phyloP scores from a whole-genome alignment of 2,797 vertebrate genomes.

The Gymnoscopelus braueri region DNA sequence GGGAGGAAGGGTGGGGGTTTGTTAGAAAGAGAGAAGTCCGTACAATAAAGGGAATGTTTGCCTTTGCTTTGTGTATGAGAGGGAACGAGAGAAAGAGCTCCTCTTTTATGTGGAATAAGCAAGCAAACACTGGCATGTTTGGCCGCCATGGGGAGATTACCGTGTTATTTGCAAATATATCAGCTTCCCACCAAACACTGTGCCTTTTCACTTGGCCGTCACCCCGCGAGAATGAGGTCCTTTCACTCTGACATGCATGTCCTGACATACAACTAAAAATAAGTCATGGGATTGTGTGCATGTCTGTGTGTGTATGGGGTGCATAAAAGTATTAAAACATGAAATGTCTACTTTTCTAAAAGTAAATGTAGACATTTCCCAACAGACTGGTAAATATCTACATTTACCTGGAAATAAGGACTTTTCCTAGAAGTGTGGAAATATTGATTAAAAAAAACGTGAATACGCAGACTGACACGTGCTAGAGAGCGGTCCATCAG shows the following conservation, averaged over 20 bases:
- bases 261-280: neutral
- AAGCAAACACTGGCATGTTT: conserved; percentile 74
- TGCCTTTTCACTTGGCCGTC: conserved; percentile 41
- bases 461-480: too few relatives aligned
- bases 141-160: conserved; percentile 59
- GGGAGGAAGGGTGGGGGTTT: conserved; percentile 34
- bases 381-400: too few relatives aligned
- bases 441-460: too few relatives aligned
- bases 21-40: conserved; percentile 58
- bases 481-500: too few relatives aligned
- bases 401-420: too few relatives aligned
- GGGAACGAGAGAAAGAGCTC: conserved; percentile 57
- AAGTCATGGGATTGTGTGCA: conserved; percentile 28
- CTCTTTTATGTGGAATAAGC: conserved; percentile 75
- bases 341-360: too few relatives aligned
- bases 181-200: conserved; percentile 53
- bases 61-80: conserved; percentile 70
- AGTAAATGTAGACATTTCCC: too few relatives aligned
- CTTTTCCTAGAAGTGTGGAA: too few relatives aligned
- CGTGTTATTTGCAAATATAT: conserved; percentile 70
- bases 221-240: conserved; percentile 33
- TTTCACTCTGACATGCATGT: conserved; percentile 35
- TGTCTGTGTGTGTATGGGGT: conserved; percentile 7
- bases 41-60: conserved; percentile 79
- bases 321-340: neutral